phyloP scores from a whole-genome alignment of 1,140 invertebrate genomes.

The Oscheius sp. region DNA sequence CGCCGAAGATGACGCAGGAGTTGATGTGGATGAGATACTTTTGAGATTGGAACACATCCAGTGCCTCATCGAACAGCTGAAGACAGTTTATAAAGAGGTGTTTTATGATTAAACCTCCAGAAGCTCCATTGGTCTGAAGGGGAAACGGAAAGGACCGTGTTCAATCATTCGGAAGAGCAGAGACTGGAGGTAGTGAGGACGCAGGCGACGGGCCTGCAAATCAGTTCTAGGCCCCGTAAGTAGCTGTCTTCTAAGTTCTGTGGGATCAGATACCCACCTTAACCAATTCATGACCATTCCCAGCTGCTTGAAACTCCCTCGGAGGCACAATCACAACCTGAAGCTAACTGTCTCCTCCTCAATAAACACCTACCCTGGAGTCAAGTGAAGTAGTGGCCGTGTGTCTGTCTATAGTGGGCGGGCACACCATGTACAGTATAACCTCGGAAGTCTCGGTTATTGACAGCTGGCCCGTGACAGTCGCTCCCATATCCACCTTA shows the following conservation, averaged over 20 bases:
- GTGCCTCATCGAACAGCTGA: slow-evolving; percentile 22
- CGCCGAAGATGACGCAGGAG: neutral
- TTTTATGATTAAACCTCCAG: neutral
- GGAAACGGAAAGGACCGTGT: slow-evolving; percentile 26
- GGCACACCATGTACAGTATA: neutral
- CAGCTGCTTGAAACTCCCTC: neutral
- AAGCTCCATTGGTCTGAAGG: slow-evolving; percentile 17
- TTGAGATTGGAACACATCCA: slow-evolving; percentile 5
- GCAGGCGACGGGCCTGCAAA: neutral
- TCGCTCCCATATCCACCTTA: neutral
- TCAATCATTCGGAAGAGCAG: slow-evolving; percentile 30
- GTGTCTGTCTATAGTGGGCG: neutral
- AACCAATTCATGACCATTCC: neutral
- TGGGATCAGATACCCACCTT: slow-evolving; percentile 5
- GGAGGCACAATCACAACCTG: neutral
- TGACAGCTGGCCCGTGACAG: neutral
- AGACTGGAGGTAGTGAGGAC: neutral
- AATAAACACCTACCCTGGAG: too few species aligned
- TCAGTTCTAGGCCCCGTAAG: neutral
- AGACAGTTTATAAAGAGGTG: neutral
- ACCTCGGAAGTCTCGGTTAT: neutral
- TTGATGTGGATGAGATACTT: slow-evolving; percentile 9
- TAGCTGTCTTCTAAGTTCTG: neutral
- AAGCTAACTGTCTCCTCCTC: too few species aligned
- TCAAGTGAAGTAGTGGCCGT: neutral